Base-by-base conservation (phyloP, 2,888 invertebrate species). In the Gortyna flavago region DNA sequence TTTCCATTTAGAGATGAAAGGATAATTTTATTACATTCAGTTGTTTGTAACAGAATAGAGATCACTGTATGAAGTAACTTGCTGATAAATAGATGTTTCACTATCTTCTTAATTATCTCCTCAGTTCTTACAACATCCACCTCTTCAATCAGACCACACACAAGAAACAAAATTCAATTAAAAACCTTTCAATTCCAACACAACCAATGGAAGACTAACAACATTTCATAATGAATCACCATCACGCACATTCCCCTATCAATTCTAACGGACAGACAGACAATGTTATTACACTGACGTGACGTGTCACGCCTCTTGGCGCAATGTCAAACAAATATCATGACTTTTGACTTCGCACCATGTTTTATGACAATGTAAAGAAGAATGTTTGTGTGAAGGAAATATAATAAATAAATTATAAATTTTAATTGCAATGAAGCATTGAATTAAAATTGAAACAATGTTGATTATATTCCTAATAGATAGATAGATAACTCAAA, bases 161-260 rank as follows among this genome's bases (percentile, higher is more conserved):
- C 38, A 59, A 62, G 16, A 59, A 72, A 70, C 44, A 65, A 76
- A 75, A 75, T 67, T 65, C 54, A 81, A 80, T 80, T 76, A 81
- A 77, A 75, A 84, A 87, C 79, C 64, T 71, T 82, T 82, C 59
- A 67, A 51, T 73, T 73, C 48, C 18, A 73, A 74, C 80, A 83
- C 77, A 77, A 73, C 80, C 79, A 80, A 72, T 72, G n/a, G 48
- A 73, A 75, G 67, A 81, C 73, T 65, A 79, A 84, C 75, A 79
- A 74, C 73, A 75, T 85, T 82, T 82, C 71, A 73, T 85, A 84
- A 85, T 85, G 77, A 85, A 84, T 77, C 85, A 74, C 79, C 61
- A 74, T 51, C 54, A 76, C 62, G 25, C 66, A 62, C 59, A 80
- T 77, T 80, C 67, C 65, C 67, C 75, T 80, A 83, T 83, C 71